Conservation (phyloP, 2,888 invertebrate genomes). For the Steinernema carpocapsae region DNA sequence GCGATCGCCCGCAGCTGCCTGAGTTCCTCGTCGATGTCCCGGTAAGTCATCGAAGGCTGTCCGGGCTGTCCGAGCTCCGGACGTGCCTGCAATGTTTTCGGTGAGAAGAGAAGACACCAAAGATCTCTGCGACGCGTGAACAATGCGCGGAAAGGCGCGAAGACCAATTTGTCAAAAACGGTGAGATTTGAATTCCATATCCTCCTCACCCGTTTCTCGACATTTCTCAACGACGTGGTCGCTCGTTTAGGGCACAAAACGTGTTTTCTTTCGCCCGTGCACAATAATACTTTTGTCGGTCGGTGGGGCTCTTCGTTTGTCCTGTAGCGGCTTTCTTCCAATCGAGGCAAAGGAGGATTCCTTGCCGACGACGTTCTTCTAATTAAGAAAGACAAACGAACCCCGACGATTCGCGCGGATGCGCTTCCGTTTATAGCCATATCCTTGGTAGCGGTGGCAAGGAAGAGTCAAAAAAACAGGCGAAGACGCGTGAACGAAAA, state of each 20-base stretch:
- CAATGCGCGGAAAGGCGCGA: background rate
- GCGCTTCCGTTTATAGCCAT: slow-evolving; percentile 11
- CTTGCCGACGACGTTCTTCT: background rate
- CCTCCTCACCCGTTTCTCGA: background rate
- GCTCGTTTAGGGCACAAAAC: background rate
- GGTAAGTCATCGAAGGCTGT: background rate
- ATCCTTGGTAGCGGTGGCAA: background rate
- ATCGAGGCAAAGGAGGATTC: too few relatives aligned
- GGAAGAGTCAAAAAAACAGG: background rate
- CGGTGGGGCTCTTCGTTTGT: too few relatives aligned
- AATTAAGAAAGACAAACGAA: slow-evolving; percentile 26
- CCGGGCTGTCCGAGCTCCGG: background rate
- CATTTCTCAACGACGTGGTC: background rate
- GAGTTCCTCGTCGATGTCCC: slow-evolving; percentile 6
- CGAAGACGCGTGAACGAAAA: background rate
- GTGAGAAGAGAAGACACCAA: background rate
- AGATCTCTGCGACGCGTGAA: background rate
- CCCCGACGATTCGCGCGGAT: background rate
- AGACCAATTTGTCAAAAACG: slow-evolving; percentile 12
- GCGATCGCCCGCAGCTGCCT: slow-evolving; percentile 15
- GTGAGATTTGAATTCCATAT: background rate
- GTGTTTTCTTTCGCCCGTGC: too few relatives aligned
- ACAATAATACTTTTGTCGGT: too few relatives aligned
- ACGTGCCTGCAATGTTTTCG: too few relatives aligned
- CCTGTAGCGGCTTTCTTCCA: too few relatives aligned